phyloP scores from a whole-genome alignment of 2,888 invertebrate genomes.

The Smittia aterrima region DNA sequence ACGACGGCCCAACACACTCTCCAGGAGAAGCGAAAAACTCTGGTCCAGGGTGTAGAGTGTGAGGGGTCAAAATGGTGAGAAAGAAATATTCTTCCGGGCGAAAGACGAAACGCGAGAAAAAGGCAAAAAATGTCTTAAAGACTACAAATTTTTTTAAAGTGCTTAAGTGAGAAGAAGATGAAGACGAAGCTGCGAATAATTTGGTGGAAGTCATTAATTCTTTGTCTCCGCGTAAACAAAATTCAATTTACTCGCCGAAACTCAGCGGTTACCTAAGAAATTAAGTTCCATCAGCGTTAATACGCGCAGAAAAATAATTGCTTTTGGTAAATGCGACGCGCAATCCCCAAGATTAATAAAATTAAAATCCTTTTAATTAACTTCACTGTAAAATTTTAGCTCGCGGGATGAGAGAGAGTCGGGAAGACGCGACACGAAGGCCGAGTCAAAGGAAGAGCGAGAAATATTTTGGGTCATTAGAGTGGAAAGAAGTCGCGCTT shows the following conservation, averaged over 20 bases:
- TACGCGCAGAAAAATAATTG: constrained; percentile 32
- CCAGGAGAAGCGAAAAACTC: neutral
- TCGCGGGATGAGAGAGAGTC: neutral
- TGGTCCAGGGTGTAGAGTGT: neutral
- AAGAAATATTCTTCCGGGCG: constrained; percentile 1
- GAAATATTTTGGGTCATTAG: constrained; percentile 19
- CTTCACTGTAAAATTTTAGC: constrained; percentile 18
- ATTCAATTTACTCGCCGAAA: neutral
- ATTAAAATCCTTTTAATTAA: constrained; percentile 42
- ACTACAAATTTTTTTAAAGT: neutral
- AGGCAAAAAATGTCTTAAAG: neutral
- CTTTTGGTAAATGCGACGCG: constrained; percentile 1
- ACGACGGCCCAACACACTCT: neutral
- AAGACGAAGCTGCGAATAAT: neutral
- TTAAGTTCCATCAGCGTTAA: neutral
- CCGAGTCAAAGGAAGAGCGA: neutral
- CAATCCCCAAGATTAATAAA: constrained; percentile 25
- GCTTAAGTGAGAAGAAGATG: neutral
- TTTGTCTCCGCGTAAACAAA: neutral
- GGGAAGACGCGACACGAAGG: constrained; percentile 6
- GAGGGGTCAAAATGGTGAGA: neutral
- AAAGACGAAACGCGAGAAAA: too few relatives aligned
- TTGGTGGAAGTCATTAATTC: neutral
- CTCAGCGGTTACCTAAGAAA: neutral
- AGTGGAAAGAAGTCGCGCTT: constrained; percentile 19